These are phyloP conservation scores for Dicentrarchus labrax DNA, from an alignment of 2,113 vertebrate species.

Conservation along the genomic window DNA sequence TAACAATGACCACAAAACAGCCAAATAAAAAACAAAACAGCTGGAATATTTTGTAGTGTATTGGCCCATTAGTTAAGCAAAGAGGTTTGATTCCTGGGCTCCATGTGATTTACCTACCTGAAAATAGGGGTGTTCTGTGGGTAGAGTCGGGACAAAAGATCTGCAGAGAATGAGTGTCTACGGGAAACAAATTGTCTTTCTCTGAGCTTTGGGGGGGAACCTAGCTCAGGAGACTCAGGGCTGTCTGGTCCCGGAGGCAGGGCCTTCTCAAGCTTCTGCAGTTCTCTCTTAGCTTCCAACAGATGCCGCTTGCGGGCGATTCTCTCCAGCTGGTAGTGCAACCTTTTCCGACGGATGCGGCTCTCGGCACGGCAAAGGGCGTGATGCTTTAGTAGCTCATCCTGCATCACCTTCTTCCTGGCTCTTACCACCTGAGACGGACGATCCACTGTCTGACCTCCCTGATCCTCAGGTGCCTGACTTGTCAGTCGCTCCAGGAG, in stretches of 20 bases:
- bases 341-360: constrained; percentile 84
- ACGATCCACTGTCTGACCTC: background rate
- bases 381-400: constrained; percentile 86
- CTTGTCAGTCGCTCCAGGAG: constrained; percentile 49
- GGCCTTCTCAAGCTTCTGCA: constrained; percentile 86
- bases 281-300: constrained; percentile 89
- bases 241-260: constrained; percentile 75
- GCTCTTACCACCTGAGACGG: constrained; percentile 66
- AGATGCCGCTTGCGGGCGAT: constrained; percentile 90
- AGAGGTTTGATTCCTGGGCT: background rate
- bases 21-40: background rate
- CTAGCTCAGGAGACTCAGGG: constrained; percentile 55
- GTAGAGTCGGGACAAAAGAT: constrained; percentile 84
- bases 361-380: constrained; percentile 85
- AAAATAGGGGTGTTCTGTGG: constrained; percentile 83
- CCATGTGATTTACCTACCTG: constrained; percentile 70
- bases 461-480: constrained; percentile 40
- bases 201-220: constrained; percentile 47
- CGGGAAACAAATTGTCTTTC: constrained; percentile 56
- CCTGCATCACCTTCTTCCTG: constrained; percentile 87
- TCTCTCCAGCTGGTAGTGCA: constrained; percentile 89
- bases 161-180: constrained; percentile 82
- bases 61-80: background rate
- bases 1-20: background rate
- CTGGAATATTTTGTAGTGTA: background rate